A percentile compares a stretch with the other conserved stretches of the same genome.
Conservation (phyloP, 2,113 vertebrate species). For the Pandion haliaetus region DNA sequence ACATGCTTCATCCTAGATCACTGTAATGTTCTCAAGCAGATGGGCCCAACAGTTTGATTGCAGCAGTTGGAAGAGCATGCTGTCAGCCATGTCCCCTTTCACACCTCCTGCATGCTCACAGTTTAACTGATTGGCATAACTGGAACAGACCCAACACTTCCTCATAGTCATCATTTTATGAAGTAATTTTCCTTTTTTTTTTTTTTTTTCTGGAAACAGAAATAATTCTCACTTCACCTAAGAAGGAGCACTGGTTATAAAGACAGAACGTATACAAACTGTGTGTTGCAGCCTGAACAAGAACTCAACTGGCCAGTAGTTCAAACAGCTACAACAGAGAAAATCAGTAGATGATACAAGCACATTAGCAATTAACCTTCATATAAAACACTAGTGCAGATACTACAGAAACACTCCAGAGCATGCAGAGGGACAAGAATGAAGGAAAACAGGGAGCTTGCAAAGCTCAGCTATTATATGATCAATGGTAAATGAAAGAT, state of each 20-base stretch:
- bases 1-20: background rate
- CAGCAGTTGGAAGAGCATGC: background rate
- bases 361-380: background rate
- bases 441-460: background rate
- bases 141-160: slow-evolving; percentile 32
- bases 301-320: background rate
- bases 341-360: background rate
- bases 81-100: background rate
- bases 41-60: background rate
- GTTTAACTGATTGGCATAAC: background rate
- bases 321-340: background rate
- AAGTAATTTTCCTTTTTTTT: background rate
- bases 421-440: background rate
- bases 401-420: background rate
- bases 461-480: background rate
- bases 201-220: background rate
- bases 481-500: background rate
- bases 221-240: background rate
- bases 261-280: background rate
- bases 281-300: background rate
- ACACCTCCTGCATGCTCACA: background rate
- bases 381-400: background rate
- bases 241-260: background rate
- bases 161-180: background rate
- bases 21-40: background rate